Conservation (phyloP, 2,888 invertebrate species). For the Phyto melanocephala region DNA sequence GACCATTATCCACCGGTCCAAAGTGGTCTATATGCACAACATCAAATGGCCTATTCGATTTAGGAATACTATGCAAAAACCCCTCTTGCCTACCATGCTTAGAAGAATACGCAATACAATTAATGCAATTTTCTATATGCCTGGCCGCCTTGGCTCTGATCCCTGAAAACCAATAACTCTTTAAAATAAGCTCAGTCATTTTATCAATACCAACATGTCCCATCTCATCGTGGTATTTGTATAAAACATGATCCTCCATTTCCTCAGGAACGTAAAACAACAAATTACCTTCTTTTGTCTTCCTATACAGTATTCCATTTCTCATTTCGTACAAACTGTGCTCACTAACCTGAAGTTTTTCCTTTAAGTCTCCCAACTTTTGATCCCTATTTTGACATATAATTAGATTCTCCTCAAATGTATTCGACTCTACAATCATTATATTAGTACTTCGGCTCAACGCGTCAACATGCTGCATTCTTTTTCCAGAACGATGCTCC, state of each 20-base stretch:
- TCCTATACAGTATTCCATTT: background rate
- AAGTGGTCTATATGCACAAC: background rate
- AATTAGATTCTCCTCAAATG: too few species aligned
- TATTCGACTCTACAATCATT: too few species aligned
- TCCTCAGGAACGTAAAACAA: too few species aligned
- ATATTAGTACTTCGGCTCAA: too few species aligned
- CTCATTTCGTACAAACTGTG: slow-evolving; percentile 9
- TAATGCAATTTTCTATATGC: background rate
- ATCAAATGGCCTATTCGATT: background rate
- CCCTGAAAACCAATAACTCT: too few species aligned
- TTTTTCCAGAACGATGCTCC: too few species aligned
- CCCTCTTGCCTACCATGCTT: background rate
- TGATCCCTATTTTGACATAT: too few species aligned
- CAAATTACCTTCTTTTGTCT: background rate
- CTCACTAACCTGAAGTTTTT: background rate
- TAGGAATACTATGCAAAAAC: background rate
- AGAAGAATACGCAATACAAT: background rate
- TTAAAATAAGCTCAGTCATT: too few species aligned
- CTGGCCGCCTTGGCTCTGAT: background rate
- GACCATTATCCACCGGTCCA: too few species aligned
- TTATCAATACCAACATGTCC: slow-evolving; percentile 7
- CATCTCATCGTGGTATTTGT: slow-evolving; percentile 18
- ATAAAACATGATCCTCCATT: background rate
- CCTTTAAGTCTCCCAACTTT: too few species aligned
- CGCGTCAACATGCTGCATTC: too few species aligned